phyloP scores from a whole-genome alignment of 2,797 vertebrate genomes.

The Parauchenoglanis punctatus region DNA sequence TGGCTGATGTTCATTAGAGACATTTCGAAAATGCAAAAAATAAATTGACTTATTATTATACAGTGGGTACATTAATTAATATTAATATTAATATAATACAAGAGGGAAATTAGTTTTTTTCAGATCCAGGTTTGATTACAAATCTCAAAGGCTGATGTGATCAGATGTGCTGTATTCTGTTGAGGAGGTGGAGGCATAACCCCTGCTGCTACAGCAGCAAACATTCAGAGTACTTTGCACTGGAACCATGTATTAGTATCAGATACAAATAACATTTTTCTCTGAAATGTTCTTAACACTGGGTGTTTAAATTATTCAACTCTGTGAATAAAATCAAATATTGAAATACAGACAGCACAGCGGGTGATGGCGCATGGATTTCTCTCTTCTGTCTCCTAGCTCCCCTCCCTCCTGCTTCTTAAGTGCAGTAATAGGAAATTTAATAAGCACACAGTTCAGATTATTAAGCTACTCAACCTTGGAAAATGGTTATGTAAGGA shows the following conservation, averaged over 20 bases:
- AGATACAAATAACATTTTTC: slow-evolving; percentile 34
- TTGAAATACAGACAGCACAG: slow-evolving; percentile 12
- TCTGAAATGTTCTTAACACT: slow-evolving; percentile 3
- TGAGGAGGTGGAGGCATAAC: neutral
- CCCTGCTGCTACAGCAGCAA: slow-evolving; percentile 24
- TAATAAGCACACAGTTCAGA: slow-evolving; percentile 7
- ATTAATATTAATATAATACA: neutral
- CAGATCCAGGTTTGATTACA: neutral
- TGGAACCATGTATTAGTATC: slow-evolving; percentile 33
- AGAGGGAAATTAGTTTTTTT: neutral
- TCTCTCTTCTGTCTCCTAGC: neutral
- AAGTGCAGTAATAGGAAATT: slow-evolving; percentile 7
- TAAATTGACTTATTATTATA: neutral
- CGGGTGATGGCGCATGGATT: neutral
- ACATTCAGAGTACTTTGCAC: slow-evolving; percentile 26
- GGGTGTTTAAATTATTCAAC: slow-evolving; percentile 11
- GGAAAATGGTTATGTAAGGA: neutral
- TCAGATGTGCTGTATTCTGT: neutral
- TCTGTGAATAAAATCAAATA: slow-evolving; percentile 17
- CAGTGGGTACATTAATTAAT: neutral
- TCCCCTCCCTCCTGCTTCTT: neutral
- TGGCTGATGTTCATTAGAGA: neutral
- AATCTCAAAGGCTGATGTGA: neutral
- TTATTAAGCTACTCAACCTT: slow-evolving; percentile 2
- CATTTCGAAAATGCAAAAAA: neutral